Percentiles rank a stretch among this genome's conserved stretches.
These are phyloP conservation scores for Yponomeuta plumbellus DNA, from an alignment of 2,888 invertebrate genomes.

Conservation along the genomic window DNA sequence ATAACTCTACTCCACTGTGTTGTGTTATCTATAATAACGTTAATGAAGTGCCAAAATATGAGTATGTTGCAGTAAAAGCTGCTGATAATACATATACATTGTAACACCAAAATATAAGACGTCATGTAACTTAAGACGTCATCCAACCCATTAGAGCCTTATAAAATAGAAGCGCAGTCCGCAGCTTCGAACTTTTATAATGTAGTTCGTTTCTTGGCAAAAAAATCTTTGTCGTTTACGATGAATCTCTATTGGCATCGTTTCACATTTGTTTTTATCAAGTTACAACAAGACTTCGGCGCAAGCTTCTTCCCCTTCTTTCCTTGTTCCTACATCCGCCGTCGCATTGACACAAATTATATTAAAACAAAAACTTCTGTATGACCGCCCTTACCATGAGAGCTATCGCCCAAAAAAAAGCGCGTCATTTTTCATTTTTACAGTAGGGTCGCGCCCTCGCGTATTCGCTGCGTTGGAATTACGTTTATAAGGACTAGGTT, in stretches of 20 bases:
- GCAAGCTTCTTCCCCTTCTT: background rate
- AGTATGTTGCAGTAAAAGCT: no score
- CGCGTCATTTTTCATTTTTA: background rate
- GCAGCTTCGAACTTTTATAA: no score
- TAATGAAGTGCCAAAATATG: no score
- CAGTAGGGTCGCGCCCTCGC: background rate
- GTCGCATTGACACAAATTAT: background rate
- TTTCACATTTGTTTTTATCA: background rate
- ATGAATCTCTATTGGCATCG: background rate
- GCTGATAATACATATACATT: no score
- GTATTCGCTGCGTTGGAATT: no score
- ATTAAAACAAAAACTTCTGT: conserved; percentile 3
- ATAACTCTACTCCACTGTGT: no score
- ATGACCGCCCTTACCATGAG: background rate
- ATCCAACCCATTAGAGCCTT: no score
- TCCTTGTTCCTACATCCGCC: background rate
- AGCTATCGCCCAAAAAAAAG: background rate
- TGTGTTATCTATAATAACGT: no score
- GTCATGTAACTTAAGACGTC: no score
- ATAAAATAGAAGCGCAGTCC: no score
- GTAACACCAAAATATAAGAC: no score
- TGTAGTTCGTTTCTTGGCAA: background rate
- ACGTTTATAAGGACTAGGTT: no score
- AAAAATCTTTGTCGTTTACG: background rate
- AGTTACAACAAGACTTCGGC: background rate